Conservation (phyloP, 2,888 invertebrate species). For the Saturnia pavonia region DNA sequence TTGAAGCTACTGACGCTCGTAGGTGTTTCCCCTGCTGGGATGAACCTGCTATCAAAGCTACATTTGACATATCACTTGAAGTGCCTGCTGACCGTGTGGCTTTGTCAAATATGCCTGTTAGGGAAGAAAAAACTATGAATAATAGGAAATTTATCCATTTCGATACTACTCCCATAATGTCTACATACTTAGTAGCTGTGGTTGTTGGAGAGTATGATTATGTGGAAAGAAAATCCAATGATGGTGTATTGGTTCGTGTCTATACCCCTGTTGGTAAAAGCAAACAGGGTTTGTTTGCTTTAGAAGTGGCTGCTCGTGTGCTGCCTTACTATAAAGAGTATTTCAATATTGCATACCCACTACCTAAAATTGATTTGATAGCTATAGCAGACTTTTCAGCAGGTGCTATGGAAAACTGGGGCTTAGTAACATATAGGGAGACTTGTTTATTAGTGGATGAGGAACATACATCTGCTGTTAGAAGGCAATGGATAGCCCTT, state of each 20-base stretch:
- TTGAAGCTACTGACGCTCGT: conserved; percentile 94
- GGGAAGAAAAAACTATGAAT: conserved; percentile 68
- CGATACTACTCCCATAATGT: conserved; percentile 95
- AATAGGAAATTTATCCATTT: conserved; percentile 85
- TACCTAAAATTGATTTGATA: conserved; percentile 98
- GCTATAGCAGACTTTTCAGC: conserved; percentile 97
- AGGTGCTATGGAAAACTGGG: conserved; percentile 99
- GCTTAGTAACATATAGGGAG: conserved; percentile 95
- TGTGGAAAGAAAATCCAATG: conserved; percentile 91
- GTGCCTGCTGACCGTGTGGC: conserved; percentile 92
- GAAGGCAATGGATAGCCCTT: conserved; percentile 92
- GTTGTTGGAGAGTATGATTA: conserved; percentile 98
- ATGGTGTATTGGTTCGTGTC: conserved; percentile 91
- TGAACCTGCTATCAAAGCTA: conserved; percentile 97
- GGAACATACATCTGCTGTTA: conserved; percentile 91
- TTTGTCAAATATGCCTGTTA: conserved; percentile 95
- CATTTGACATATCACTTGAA: conserved; percentile 93
- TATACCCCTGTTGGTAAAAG: conserved; percentile 95
- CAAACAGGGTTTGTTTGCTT: conserved; percentile 94
- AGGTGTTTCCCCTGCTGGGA: conserved; percentile 99
- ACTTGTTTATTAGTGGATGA: conserved; percentile 95
- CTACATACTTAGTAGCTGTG: conserved; percentile 96
- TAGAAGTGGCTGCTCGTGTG: conserved; percentile 95
- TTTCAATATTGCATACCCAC: conserved; percentile 96
- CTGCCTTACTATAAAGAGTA: conserved; percentile 97